Percentiles rank a stretch among this genome's conserved stretches.
These are phyloP conservation scores for Epirrita christyi DNA, from an alignment of 2,888 invertebrate species.

Conservation along the genomic window DNA sequence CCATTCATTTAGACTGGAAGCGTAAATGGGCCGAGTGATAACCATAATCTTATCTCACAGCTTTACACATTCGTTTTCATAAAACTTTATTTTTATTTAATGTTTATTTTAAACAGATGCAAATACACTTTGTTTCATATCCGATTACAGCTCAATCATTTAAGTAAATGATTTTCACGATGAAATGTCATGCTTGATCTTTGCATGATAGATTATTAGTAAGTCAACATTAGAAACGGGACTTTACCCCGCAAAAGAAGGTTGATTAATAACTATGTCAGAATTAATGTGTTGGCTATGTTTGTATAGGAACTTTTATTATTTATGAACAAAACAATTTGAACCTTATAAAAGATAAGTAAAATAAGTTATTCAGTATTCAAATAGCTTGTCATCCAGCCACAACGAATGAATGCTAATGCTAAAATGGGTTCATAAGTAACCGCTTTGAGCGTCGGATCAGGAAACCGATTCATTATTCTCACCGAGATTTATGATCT, in stretches of 20 bases:
- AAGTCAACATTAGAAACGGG: too few species aligned
- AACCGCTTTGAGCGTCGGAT: slow-evolving; percentile 46
- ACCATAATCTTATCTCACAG: slow-evolving; percentile 30
- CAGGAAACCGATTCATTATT: slow-evolving; percentile 56
- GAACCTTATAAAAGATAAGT: not conserved
- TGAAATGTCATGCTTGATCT: too few species aligned
- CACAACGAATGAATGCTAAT: slow-evolving; percentile 38
- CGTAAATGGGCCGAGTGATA: slow-evolving; percentile 31
- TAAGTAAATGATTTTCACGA: too few species aligned
- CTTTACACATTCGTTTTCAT: slow-evolving; percentile 10
- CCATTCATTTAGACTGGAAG: slow-evolving; percentile 37
- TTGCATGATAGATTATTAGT: too few species aligned
- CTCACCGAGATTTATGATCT: slow-evolving; percentile 52
- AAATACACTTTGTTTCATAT: not conserved
- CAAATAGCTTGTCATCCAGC: slow-evolving; percentile 33
- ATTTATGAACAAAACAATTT: not conserved
- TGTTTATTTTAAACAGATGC: not conserved
- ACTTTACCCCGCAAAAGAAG: too few species aligned
- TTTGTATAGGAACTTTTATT: too few species aligned
- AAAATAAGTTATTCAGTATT: slow-evolving; percentile 19
- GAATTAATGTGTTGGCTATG: too few species aligned
- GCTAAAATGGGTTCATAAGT: slow-evolving; percentile 50
- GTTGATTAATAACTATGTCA: too few species aligned
- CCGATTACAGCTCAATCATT: too few species aligned
- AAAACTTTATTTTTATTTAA: slow-evolving; percentile 7